These are phyloP conservation scores for Sphyrna mokarran DNA, from an alignment of 2,113 vertebrate species.

Conservation along the genomic window DNA sequence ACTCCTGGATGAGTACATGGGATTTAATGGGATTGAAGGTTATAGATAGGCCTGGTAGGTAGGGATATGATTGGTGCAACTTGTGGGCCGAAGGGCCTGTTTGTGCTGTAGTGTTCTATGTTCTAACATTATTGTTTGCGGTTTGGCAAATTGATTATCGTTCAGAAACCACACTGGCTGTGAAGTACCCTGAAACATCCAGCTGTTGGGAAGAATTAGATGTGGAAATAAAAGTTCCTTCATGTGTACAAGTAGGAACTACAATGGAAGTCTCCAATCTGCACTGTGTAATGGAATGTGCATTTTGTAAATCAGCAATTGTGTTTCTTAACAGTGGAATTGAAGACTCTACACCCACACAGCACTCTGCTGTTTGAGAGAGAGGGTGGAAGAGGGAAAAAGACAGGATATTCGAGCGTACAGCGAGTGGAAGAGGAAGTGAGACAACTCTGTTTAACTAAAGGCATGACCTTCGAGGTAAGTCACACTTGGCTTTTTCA, in stretches of 20 bases:
- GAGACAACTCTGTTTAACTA: constrained; percentile 49
- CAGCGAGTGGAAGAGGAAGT: constrained; percentile 39
- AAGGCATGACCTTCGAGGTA: constrained; percentile 48
- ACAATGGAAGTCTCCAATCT: neutral
- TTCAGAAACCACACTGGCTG: no score
- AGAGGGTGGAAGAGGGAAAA: constrained; percentile 39
- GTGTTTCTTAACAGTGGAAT: constrained; percentile 40
- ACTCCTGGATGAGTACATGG: no score
- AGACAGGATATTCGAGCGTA: neutral
- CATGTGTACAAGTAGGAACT: neutral
- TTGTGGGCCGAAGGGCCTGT: no score
- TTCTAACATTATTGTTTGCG: neutral
- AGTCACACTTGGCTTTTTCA: constrained; percentile 14
- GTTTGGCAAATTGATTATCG: neutral
- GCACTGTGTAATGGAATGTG: neutral
- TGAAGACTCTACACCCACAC: constrained; percentile 36
- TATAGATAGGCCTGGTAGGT: no score
- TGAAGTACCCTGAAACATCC: neutral
- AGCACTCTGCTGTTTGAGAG: constrained; percentile 48
- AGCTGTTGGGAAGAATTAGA: neutral
- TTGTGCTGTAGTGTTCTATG: no score
- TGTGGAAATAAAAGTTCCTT: neutral
- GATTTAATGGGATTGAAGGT: no score
- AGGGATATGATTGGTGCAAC: no score
- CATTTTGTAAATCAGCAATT: neutral